Percentiles rank a stretch among this genome's conserved stretches.
Evolutionary conservation across 1,140 invertebrate species (phyloP).

Genomic region (Saccostrea glomerata): DNA sequence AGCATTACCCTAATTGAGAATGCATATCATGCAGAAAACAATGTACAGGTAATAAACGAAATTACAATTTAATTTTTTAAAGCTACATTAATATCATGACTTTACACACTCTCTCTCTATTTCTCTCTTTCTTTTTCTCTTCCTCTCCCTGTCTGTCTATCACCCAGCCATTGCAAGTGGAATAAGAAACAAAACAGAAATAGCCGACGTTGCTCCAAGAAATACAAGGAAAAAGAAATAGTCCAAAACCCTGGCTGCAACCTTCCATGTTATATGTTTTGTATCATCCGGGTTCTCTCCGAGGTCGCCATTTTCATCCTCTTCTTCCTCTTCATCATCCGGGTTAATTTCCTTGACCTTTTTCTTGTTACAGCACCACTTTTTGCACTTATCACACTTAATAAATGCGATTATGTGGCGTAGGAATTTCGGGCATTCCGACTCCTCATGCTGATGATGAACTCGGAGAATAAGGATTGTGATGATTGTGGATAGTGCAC

Average conservation of each 20-base stretch:
- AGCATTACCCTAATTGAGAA: constrained; percentile 3
- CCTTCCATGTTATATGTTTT: constrained; percentile 28
- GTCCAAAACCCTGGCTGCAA: constrained; percentile 41
- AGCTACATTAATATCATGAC: background rate
- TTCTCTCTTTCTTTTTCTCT: background rate
- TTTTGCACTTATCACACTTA: constrained; percentile 42
- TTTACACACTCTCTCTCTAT: background rate
- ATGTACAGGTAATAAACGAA: background rate
- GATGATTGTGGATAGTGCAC: constrained; percentile 44
- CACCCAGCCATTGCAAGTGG: constrained; percentile 13
- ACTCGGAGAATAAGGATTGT: constrained; percentile 43
- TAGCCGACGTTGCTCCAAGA: constrained; percentile 2
- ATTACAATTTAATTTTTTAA: background rate
- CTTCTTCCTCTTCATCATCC: constrained; percentile 20
- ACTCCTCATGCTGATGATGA: constrained; percentile 43
- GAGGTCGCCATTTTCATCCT: constrained; percentile 21
- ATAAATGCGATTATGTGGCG: constrained; percentile 43
- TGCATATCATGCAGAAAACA: constrained; percentile 30
- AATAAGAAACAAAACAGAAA: constrained; percentile 35
- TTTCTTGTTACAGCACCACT: constrained; percentile 34
- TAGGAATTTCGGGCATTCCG: constrained; percentile 31
- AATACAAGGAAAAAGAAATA: constrained; percentile 44
- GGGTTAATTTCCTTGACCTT: background rate
- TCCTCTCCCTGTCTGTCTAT: background rate
- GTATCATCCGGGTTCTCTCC: constrained; percentile 33